Evolutionary conservation across 2,797 vertebrate genomes (phyloP), one percentile per base, ranked within the genome.

Genomic region (Halcyon smyrnensis): DNA sequence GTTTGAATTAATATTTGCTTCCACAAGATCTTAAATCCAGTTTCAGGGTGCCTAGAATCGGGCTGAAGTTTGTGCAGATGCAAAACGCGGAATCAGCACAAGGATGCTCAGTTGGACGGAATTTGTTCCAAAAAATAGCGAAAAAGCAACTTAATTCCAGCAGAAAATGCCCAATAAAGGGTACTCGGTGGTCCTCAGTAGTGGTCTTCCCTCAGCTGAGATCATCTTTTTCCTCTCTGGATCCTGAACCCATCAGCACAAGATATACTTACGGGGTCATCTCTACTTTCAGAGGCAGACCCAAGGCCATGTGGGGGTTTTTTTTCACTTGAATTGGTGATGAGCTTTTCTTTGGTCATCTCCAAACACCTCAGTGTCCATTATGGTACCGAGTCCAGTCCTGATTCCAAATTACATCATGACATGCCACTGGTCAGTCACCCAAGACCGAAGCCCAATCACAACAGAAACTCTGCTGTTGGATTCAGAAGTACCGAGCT

Each of bases 1-100:
- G 41, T 88, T 59, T 86, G 73, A 95, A 93, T 93, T 88, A 93
- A 32, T 70, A 84, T 54, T 50, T 86, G 48, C 45, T 95, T 80
- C 82, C 50, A 95, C 34, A 64, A 78, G 76, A 75, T 62, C 76
- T 86, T 78, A 84, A 81, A 88, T 53, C 23, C 46, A 50, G 59
- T 91, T 90, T 87, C 85, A 89, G 34, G 45, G 12, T 54, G 76
- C 41, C 48, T 60, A 77, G 60, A 93, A 81, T 3, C 62, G 57
- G 34, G 46, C 41, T 87, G n/a, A 90, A 90, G 54, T 37, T 81
- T n/a, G 43, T 71, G 65, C 45, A 91, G 76, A 69, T 54, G 36
- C 30, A 86, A 91, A 95, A 56, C 30, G 43, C 2, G 2, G 57
- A 81, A 91, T 50, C 50, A 71, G 51, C 53, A 86, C 23, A 86